Evolutionary conservation across 1,140 invertebrate genomes (phyloP), one percentile per base, ranked within the genome.

Genomic region (Argopecten irradians): DNA sequence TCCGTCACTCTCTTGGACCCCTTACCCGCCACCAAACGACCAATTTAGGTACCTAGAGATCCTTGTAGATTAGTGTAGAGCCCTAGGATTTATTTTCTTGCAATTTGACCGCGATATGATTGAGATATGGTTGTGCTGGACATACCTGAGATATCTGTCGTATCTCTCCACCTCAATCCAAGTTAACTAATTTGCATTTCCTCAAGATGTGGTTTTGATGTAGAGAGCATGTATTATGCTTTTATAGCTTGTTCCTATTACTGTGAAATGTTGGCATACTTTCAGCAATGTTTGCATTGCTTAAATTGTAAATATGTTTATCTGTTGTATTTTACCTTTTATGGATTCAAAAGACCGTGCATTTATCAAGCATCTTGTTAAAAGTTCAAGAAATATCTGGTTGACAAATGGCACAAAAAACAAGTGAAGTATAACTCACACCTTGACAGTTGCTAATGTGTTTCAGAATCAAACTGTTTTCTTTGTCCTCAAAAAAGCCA

Each of bases 11-110:
- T 71, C 22, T 71, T 71, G 55, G 55, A 71, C 55, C n/a, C 43
- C 55, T 71, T 28, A 71, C 55, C 55, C 28, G n/a, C 55, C 55
- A 71, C 55, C n/a, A 28, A 71, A 71, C 55, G 55, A 71, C 55
- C 55, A 71, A 71, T 71, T 71, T 71, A 71, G 55, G 55, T 71
- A 71, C 55, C 55, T 71, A n/a, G 28, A 71, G 55, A 71, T 71
- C 55, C 55, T 28, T n/a, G 11, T 71, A 71, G 55, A 71, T 71
- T 71, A 71, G n/a, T 71, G 7, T 71, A 71, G 55, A 71, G 55
- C 55, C 55, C 13, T 71, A n/a, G 55, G 55, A 71, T 71, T 71
- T 71, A 71, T 71, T 71, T 71, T 71, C 55, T 71, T 71, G 55
- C 55, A 28, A 71, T 71, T 71, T 71, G 55, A 71, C 55, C 55